Evolutionary conservation across 2,888 invertebrate species (phyloP).

Genomic region (Nemoura dubitans): DNA sequence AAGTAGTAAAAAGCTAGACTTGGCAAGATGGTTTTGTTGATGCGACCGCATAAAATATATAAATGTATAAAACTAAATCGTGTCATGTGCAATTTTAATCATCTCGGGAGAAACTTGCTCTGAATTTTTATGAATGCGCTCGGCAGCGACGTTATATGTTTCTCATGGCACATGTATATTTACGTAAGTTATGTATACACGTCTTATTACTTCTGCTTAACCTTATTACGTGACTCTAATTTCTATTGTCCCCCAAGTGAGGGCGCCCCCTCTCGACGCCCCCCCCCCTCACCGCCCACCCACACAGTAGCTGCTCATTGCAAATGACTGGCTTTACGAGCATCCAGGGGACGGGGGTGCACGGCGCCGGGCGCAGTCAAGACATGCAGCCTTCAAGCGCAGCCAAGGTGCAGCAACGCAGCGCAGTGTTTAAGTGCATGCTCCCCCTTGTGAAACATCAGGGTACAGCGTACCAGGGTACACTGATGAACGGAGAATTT

Average conservation of each 20-base stretch:
- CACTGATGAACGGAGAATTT: too few species aligned
- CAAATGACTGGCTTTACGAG: slow-evolving; percentile 34
- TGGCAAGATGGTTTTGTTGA: not conserved
- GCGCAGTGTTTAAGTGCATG: too few species aligned
- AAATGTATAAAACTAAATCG: not conserved
- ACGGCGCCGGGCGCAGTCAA: too few species aligned
- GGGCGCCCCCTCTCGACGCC: not conserved
- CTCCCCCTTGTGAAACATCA: too few species aligned
- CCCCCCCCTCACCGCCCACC: too few species aligned
- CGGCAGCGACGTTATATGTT: not conserved
- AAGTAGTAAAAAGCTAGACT: not conserved
- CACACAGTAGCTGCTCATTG: slow-evolving; percentile 1
- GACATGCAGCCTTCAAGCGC: not conserved
- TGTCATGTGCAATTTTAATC: slow-evolving; percentile 7
- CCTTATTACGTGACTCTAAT: slow-evolving; percentile 35
- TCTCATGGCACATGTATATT: slow-evolving; percentile 21
- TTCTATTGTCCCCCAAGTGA: slow-evolving; percentile 34
- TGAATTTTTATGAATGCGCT: not conserved
- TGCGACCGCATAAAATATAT: not conserved
- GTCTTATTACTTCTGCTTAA: slow-evolving; percentile 37
- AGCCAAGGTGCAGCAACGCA: not conserved
- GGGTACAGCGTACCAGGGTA: too few species aligned
- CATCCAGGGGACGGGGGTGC: slow-evolving; percentile 7
- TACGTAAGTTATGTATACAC: slow-evolving; percentile 30
- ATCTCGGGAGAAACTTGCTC: slow-evolving; percentile 27